These are phyloP conservation scores for Elaphurus davidianus DNA, from an alignment of 2,113 vertebrate genomes.

Conservation along the genomic window DNA sequence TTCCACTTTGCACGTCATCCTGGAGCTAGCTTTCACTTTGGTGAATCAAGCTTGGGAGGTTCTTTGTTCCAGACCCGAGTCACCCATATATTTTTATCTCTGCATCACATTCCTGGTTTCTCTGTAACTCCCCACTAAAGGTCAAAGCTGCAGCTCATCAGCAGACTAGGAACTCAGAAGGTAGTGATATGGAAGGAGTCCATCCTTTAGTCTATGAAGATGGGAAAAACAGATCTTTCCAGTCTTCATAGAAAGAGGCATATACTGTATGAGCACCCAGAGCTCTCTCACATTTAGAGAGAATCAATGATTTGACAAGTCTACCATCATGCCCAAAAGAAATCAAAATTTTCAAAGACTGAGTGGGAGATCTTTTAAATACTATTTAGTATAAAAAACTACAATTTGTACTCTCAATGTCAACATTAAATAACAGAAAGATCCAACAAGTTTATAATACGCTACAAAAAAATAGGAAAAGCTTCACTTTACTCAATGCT, in stretches of 20 bases:
- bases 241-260: neutral
- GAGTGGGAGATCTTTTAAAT: neutral
- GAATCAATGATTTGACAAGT: neutral
- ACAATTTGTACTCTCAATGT: neutral
- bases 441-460: neutral
- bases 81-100: neutral
- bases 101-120: neutral
- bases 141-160: neutral
- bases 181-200: neutral
- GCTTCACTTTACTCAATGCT: neutral
- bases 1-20: neutral
- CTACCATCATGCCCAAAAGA: neutral
- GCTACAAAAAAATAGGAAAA: neutral
- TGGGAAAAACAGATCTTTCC: neutral
- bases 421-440: slow-evolving; percentile 19
- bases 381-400: neutral
- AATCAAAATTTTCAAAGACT: neutral
- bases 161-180: neutral
- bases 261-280: neutral
- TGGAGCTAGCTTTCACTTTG: neutral
- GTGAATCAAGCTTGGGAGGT: neutral
- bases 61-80: neutral
- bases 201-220: neutral
- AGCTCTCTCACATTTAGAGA: neutral
- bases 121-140: neutral